A percentile compares a stretch with the other conserved stretches of the same genome.
Evolutionary conservation across 2,888 invertebrate genomes (phyloP).

Genomic region (Pachydiplax longipennis): DNA sequence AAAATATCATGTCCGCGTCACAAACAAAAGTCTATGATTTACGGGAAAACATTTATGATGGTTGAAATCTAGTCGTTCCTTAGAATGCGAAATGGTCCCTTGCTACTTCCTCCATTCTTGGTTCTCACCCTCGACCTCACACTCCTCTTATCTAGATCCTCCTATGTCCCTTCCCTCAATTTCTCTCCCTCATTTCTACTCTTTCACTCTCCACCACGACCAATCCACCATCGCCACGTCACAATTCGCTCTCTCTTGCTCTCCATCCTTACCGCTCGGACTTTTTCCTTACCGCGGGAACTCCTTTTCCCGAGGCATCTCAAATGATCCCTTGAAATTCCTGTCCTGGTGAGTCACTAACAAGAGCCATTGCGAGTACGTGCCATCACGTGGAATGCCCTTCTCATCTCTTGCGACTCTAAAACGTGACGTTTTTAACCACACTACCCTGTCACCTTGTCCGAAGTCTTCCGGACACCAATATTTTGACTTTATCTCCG

Average conservation of each 20-base stretch:
- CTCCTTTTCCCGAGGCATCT: not conserved
- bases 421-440: conserved; percentile 38
- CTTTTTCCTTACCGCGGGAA: not conserved
- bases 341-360: conserved; percentile 11
- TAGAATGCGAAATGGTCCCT: not conserved
- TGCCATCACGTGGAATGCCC: conserved; percentile 26
- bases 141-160: conserved; percentile 10
- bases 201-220: not conserved
- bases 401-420: not conserved
- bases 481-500: conserved; percentile 28
- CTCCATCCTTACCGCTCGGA: not conserved
- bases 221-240: conserved; percentile 5
- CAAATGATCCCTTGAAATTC: conserved; percentile 42
- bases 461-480: conserved; percentile 34
- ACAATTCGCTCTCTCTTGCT: not conserved
- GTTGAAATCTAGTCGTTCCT: not conserved
- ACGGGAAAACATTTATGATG: not conserved
- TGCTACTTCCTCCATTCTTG: conserved; percentile 16
- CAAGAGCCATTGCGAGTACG: conserved; percentile 27
- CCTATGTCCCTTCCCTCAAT: not conserved
- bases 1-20: not conserved
- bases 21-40: not conserved
- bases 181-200: not conserved
- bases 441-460: conserved; percentile 38
- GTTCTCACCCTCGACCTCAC: not conserved